phyloP scores from a whole-genome alignment of 2,113 vertebrate genomes.

The Pseudopipra pipra region DNA sequence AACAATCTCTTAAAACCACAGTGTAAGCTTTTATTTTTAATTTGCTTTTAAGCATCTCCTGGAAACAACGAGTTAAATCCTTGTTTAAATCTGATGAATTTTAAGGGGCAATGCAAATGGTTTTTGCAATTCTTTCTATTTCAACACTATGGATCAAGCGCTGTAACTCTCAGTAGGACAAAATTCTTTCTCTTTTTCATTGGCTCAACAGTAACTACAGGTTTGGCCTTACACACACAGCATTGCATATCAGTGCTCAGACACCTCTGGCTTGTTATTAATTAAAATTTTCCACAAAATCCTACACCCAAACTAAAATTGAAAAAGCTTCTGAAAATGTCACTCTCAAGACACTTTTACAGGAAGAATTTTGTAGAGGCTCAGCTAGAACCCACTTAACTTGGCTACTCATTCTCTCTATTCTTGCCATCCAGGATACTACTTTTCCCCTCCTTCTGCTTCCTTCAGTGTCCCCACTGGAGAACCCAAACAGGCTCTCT shows the following conservation, averaged over 20 bases:
- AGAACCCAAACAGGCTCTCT: neutral
- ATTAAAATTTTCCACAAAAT: neutral
- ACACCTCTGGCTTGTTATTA: neutral
- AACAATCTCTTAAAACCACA: neutral
- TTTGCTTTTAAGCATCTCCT: neutral
- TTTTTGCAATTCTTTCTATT: conserved; percentile 40
- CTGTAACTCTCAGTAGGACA: neutral
- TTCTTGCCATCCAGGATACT: neutral
- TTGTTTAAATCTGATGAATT: neutral
- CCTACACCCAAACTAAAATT: neutral
- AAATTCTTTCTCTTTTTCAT: neutral
- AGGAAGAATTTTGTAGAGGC: neutral
- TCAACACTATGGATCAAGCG: neutral
- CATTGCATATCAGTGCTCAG: neutral
- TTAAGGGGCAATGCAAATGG: neutral
- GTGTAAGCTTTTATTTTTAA: neutral
- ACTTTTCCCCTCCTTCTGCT: neutral
- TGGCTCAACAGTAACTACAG: neutral
- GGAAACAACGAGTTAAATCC: neutral
- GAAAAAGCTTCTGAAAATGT: neutral
- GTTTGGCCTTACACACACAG: neutral
- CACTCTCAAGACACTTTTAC: neutral
- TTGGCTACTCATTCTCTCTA: neutral
- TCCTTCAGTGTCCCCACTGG: neutral
- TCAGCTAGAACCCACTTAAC: neutral